Base-by-base conservation (phyloP, 2,797 vertebrate genomes). In the Melanotaenia parkinsoni region DNA sequence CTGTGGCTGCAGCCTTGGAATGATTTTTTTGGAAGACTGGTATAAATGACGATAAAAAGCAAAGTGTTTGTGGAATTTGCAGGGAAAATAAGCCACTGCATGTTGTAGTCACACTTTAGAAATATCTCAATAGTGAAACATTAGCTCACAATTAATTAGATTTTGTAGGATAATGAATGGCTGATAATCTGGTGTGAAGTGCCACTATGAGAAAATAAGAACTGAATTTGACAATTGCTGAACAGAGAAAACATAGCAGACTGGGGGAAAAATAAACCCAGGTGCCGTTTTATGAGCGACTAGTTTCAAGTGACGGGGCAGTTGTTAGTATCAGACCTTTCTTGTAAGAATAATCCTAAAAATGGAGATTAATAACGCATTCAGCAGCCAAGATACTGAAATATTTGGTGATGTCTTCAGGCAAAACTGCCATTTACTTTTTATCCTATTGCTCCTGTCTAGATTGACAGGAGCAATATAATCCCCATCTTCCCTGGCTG, bases 381-480 rank as follows among this genome's bases (percentile, higher is more conserved):
- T 78, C 59, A 67, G 65, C 57, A 73, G 74, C 63, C 70, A 75
- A 74, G 56, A 81, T 26, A 51, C 40, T 58, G 72, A 14, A 76
- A 81, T 80, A 76, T 85, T 85, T 63, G 62, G 28, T 58, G 47
- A 11, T 24, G 14, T 83, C 75, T 60, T 69, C 58, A 11, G 70
- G 86, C 83, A 77, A 79, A 84, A 70, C 78, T 60, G 73, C 51
- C 73, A 68, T 80, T 82, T 81, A 69, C 79, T 62, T 64, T 67
- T 45, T 68, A 58, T 16, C 13, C 38, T 16, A 40, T 40, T 40
- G 38, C 30, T 37, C 66, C 72, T 74, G 37, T 69, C 38, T 20
- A 70, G 82, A 87, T 53, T 86, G 87, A 86, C 86, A 78, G 53
- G 26, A 70, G 73, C 77, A 76, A 82, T 68, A 84, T 68, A 89